Evolutionary conservation across 2,888 invertebrate genomes (phyloP).

Genomic region (Saturnia japonica): DNA sequence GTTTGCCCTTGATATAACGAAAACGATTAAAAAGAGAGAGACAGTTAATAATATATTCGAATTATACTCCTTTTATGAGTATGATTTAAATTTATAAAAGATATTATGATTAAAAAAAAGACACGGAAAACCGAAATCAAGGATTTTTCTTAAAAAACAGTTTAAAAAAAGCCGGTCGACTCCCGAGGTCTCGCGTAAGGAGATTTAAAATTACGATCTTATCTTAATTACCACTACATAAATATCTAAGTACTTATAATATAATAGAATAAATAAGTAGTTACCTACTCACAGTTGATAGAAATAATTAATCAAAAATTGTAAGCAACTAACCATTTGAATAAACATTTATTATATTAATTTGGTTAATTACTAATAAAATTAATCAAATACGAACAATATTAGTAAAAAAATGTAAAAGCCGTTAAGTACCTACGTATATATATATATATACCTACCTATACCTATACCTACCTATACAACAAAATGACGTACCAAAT

Average conservation of each 20-base stretch:
- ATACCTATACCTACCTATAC: too few relatives aligned
- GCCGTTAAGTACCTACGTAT: too few relatives aligned
- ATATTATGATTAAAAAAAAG: neutral
- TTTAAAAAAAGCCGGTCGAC: neutral
- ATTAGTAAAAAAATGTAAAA: too few relatives aligned
- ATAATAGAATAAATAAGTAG: neutral
- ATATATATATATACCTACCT: too few relatives aligned
- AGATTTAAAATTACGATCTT: neutral
- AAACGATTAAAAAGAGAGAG: neutral
- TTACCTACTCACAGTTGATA: too few relatives aligned
- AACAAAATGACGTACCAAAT: too few relatives aligned
- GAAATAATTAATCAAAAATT: too few relatives aligned
- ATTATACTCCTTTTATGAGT: neutral
- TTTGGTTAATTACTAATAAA: too few relatives aligned
- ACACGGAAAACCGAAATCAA: slow-evolving; percentile 20
- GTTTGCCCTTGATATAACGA: too few relatives aligned
- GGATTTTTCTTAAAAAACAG: slow-evolving; percentile 24
- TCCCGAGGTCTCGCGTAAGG: neutral
- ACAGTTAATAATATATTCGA: neutral
- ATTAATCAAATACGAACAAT: too few relatives aligned
- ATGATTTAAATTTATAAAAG: neutral
- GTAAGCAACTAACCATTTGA: too few relatives aligned
- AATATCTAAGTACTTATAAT: neutral
- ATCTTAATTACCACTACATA: neutral
- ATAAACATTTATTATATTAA: too few relatives aligned